Base-by-base conservation (phyloP, 2,888 invertebrate genomes). In the Cremastinae sp. region DNA sequence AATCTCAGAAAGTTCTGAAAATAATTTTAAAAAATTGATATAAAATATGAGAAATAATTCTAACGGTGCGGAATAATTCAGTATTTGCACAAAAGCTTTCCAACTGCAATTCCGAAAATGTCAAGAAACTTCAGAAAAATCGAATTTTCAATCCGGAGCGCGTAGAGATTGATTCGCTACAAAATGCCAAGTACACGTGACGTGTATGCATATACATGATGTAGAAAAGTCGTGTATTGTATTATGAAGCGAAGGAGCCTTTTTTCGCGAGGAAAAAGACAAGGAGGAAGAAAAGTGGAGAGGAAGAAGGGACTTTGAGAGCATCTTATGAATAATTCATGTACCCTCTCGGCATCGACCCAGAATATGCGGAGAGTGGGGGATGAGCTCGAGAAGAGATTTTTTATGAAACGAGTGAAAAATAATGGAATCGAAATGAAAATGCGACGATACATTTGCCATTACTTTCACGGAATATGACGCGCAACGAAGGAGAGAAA, bases 351-450 rank as follows among this genome's bases (percentile, higher is more conserved):
- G 45, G 61, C 68, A 79, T 73, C 81, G 79, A 68, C 16, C 43
- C 49, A 56, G 10, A 35, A 51, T 14, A 35, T 35, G 10, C 18
- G 43, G 45, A 45, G 51, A 69, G 70, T 49, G 47, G 66, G 41
- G 16, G 12, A 39, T 4, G 37, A 16, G 22, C 43, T 39, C 56
- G 68, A 66, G 58, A 62, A 20, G 41, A 53, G 68, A 70, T 58
- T 78, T 76, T 74, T 75, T 65, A 75, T 69, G 82, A 83, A 84
- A 83, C 83, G 83, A 86, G 85, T 85, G 86, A 84, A 86, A 86
- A 85, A 84, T 85, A 86, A 86, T 86, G 82, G 84, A 85, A 83
- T 79, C 82, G 82, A 79, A 83, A 81, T 74, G 81, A 78, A 84
- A 83, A 79, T 80, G 78, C 75, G 73, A 71, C 81, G 82, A 84